Percentiles rank a stretch among this genome's conserved stretches.
Conservation (phyloP, 2,113 vertebrate species). For the Bos indicus region DNA sequence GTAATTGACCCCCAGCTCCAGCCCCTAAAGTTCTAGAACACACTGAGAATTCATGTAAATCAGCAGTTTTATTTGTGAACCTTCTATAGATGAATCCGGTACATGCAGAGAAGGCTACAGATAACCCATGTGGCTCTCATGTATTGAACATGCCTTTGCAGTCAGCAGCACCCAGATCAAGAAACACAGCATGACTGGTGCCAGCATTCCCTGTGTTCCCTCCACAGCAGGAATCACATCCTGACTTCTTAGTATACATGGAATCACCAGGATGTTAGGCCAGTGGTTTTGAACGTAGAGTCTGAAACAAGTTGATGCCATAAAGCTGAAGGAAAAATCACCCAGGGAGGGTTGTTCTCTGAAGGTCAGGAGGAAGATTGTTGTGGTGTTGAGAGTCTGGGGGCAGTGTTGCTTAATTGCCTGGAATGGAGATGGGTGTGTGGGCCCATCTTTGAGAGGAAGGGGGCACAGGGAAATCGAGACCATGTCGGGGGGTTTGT, state of each 20-base stretch:
- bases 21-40: not conserved
- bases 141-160: not conserved
- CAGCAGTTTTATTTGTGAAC: conserved; percentile 24
- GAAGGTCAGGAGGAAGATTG: not conserved
- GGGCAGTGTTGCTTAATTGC: not conserved
- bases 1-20: not conserved
- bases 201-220: rapidly evolving
- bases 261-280: not conserved
- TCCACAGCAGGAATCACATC: not conserved
- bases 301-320: not conserved
- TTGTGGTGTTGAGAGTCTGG: not conserved
- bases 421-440: not conserved
- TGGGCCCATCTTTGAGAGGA: not conserved
- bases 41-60: not conserved
- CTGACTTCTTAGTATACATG: not conserved
- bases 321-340: not conserved
- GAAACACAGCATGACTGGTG: not conserved
- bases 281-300: not conserved
- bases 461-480: not conserved
- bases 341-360: not conserved
- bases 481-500: not conserved
- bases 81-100: not conserved
- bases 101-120: not conserved
- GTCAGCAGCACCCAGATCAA: not conserved
- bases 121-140: not conserved